phyloP scores from a whole-genome alignment of 2,113 vertebrate genomes.

The Paramormyrops kingsleyae region DNA sequence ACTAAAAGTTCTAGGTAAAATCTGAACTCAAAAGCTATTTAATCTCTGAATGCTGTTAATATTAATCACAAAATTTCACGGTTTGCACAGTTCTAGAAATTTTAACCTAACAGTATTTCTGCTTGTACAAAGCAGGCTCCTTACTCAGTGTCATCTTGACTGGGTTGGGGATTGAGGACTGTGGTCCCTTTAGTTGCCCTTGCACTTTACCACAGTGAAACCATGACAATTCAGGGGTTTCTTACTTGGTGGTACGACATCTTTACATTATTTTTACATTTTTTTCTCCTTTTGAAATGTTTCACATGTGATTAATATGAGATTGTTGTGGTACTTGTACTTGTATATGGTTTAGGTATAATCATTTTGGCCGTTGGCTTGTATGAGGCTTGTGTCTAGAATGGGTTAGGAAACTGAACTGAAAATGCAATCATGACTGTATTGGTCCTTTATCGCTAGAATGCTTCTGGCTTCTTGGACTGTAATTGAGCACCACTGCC shows the following conservation, averaged over 20 bases:
- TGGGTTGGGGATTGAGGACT: background rate
- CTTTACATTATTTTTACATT: too few species aligned
- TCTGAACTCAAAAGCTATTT: background rate
- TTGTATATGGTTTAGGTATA: background rate
- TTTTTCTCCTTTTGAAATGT: background rate
- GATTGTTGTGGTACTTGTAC: background rate
- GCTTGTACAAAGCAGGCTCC: background rate
- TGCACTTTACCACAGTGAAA: background rate
- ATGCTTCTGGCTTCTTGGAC: constrained; percentile 19
- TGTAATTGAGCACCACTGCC: constrained; percentile 28
- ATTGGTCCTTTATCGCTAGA: background rate
- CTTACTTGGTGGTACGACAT: background rate
- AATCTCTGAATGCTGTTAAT: background rate
- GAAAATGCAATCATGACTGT: background rate
- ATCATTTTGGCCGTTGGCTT: background rate
- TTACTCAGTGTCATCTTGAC: background rate
- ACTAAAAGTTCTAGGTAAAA: too few species aligned
- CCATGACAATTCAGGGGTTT: background rate
- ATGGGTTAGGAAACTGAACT: background rate
- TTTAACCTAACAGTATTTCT: too few species aligned
- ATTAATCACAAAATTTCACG: background rate
- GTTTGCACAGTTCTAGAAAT: background rate
- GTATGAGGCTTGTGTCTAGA: background rate
- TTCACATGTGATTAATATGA: background rate
- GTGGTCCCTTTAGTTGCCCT: background rate